Evolutionary conservation across 2,888 invertebrate genomes (phyloP).

Genomic region (Trypoxylon attenuatum): DNA sequence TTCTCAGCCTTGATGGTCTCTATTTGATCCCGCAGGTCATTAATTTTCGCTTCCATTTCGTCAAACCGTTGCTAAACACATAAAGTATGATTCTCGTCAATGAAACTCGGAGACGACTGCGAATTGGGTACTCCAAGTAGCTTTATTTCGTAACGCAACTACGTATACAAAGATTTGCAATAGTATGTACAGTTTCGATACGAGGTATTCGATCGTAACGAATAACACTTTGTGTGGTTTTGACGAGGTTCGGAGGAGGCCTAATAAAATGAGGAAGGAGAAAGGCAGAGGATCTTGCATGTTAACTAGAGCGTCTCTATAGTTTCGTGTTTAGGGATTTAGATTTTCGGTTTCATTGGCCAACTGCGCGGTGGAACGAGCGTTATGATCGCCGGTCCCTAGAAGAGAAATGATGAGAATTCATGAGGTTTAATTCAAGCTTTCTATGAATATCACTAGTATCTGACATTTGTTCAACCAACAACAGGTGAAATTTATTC

Average conservation of each 20-base stretch:
- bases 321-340: conserved; percentile 22
- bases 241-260: too few relatives aligned
- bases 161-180: conserved; percentile 49
- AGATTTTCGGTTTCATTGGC: conserved; percentile 68
- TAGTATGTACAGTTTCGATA: conserved; percentile 30
- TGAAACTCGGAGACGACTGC: conserved; percentile 54
- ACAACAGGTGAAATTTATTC: too few relatives aligned
- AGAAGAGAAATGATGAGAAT: conserved; percentile 64
- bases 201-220: conserved; percentile 28
- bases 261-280: conserved; percentile 4
- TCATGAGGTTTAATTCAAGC: too few relatives aligned
- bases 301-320: conserved; percentile 16
- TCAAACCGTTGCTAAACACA: conserved; percentile 72
- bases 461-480: too few relatives aligned
- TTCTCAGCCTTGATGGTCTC: conserved; percentile 70
- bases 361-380: conserved; percentile 69
- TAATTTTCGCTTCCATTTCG: conserved; percentile 72
- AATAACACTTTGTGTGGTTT: conserved; percentile 6
- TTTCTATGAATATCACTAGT: too few relatives aligned
- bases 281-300: background rate
- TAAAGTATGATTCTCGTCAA: conserved; percentile 59
- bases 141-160: conserved; percentile 57
- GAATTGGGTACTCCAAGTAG: conserved; percentile 28
- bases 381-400: conserved; percentile 69
- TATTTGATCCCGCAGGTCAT: conserved; percentile 69